Percentiles rank a stretch among this genome's conserved stretches.
phyloP scores from a whole-genome alignment of 2,888 invertebrate species.

The Belgica antarctica region DNA sequence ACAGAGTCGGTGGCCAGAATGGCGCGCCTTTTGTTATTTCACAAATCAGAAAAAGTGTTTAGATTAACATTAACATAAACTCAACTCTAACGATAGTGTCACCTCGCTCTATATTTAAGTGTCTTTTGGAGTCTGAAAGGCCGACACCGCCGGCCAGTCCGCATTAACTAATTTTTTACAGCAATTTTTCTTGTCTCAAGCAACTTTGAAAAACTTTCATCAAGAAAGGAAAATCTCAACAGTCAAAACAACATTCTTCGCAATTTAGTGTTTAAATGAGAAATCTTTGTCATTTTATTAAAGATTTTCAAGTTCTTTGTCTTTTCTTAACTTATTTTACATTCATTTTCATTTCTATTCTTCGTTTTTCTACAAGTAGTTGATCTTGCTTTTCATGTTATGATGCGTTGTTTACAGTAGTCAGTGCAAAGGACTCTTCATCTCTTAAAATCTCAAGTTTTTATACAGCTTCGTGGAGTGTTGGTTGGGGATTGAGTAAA shows the following conservation, averaged over 20 bases:
- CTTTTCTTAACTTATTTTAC: not conserved
- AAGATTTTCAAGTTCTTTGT: not conserved
- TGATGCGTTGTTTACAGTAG: too few relatives aligned
- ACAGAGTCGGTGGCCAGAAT: too few relatives aligned
- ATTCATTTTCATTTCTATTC: not conserved
- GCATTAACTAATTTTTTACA: slow-evolving; percentile 11
- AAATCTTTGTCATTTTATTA: slow-evolving; percentile 7
- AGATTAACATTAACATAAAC: not conserved
- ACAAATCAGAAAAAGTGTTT: too few relatives aligned
- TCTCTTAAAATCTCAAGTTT: too few relatives aligned
- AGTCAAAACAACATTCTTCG: not conserved
- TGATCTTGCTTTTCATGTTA: too few relatives aligned
- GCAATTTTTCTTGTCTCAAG: slow-evolving; percentile 1
- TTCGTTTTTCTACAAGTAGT: too few relatives aligned
- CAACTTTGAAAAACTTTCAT: not conserved
- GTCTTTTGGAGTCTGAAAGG: slow-evolving; percentile 39
- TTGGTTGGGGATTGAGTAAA: too few relatives aligned
- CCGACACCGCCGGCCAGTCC: not conserved
- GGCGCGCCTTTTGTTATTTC: too few relatives aligned
- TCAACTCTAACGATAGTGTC: slow-evolving; percentile 37
- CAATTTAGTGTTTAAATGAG: not conserved
- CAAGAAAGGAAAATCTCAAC: not conserved
- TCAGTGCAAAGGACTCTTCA: too few relatives aligned
- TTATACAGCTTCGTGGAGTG: too few relatives aligned
- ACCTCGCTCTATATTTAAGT: slow-evolving; percentile 30